A percentile compares a stretch with the other conserved stretches of the same genome.
Evolutionary conservation across 64 coral and sea anemone genomes (phyloP).

Genomic region (Trachythela sp.): DNA sequence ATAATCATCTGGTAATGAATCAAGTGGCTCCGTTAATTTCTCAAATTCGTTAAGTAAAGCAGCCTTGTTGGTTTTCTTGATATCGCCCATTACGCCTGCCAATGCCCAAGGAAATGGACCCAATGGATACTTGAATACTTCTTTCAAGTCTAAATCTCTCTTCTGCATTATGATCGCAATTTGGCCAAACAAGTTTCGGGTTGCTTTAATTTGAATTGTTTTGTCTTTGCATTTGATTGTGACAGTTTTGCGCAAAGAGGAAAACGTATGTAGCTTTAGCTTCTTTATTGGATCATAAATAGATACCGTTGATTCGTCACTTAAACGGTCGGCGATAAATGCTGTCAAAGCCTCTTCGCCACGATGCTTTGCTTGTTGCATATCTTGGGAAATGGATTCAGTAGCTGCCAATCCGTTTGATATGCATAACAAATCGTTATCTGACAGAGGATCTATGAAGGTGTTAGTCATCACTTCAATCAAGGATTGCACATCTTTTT

Average conservation of each 20-base stretch:
- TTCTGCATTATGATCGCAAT: constrained; percentile 14
- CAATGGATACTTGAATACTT: constrained; percentile 1
- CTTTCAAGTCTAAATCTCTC: background rate
- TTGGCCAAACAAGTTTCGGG: constrained; percentile 23
- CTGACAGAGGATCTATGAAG: constrained; percentile 34
- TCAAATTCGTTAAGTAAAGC: constrained; percentile 4
- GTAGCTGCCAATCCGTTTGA: constrained; percentile 45
- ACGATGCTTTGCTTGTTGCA: constrained; percentile 7
- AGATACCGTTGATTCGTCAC: background rate
- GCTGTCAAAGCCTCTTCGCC: constrained; percentile 30
- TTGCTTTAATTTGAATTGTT: background rate
- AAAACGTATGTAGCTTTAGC: constrained; percentile 47
- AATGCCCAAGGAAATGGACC: constrained; percentile 43
- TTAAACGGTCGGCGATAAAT: constrained; percentile 12
- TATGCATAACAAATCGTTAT: constrained; percentile 34
- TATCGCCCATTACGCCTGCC: background rate
- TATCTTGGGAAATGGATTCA: constrained; percentile 5
- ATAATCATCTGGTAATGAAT: background rate
- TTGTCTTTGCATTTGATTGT: constrained; percentile 25
- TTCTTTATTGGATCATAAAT: constrained; percentile 41
- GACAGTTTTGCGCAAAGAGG: constrained; percentile 23
- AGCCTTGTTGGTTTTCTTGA: constrained; percentile 32
- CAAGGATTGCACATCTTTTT: constrained; percentile 21
- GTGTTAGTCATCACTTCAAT: background rate
- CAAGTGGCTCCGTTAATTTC: background rate